Base-by-base conservation (phyloP, 2,888 invertebrate genomes). In the Dryobotodes eremita region DNA sequence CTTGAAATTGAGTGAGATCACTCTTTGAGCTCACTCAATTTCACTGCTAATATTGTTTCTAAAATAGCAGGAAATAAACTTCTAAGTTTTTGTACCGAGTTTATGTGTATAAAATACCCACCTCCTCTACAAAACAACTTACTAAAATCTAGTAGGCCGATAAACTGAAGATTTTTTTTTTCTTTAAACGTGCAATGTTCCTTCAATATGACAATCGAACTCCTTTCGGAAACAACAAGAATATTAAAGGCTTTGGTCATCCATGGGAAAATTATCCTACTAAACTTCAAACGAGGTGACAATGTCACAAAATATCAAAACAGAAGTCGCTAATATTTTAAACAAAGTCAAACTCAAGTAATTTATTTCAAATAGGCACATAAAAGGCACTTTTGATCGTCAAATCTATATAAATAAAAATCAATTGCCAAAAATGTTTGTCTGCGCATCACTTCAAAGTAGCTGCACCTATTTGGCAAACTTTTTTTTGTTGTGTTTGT, bases 281-380 rank as follows among this genome's bases (percentile, higher is more conserved):
- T 61, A 31, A 70, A 71, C 2, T 17, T 42, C 17, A 69, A 75
- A 62, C 13, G n/a, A 64, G 1, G 26, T 62, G 31, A 71, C 79
- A 66, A 26, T 7, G 53, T 64, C 70, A 66, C 17, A 23, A 71
- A 64, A 79, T 31, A 71, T 68, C 62, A 76, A 75, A 84, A 71
- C 59, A 71, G 61, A 75, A 84, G 66, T 71, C 73, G 10, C 26
- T n/a, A 20, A 65, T 66, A 64, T 73, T 65, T 72, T 53, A 84
- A 84, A 42, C 42, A 42, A 42, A 42, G 42, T 42, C 42, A 2
- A 42, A 42, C 4, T 36, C 31, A 36, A 36, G 31, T 36, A 2
- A 42, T 42, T 42, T 7, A 42, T 42, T 42, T 42, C 42, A 42
- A 42, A 42, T 42, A 42, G 42, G 42, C 42, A 42, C 42, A 5